Conservation (phyloP, 2,113 vertebrate genomes). For the Saccopteryx leptura region DNA sequence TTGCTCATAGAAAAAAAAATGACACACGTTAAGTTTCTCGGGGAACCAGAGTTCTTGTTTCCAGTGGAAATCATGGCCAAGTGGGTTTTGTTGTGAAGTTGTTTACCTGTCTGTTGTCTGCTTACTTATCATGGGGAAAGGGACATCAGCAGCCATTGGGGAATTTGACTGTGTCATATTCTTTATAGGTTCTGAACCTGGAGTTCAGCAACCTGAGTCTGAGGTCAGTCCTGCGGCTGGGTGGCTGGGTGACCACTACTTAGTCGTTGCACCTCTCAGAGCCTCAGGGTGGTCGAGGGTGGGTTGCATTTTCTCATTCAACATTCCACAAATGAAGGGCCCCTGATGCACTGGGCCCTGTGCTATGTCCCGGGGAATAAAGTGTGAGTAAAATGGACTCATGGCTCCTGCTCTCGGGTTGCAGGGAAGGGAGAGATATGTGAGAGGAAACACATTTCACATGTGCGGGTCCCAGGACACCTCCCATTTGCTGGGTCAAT, state of each 20-base stretch:
- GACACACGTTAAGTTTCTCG: accelerated
- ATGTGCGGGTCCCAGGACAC: background rate
- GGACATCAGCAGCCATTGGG: accelerated
- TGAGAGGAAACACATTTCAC: accelerated
- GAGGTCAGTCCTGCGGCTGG: background rate
- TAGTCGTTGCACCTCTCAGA: accelerated
- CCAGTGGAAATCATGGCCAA: accelerated
- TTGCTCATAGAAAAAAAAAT: background rate
- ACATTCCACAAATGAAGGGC: accelerated
- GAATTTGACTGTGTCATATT: accelerated
- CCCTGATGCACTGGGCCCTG: accelerated
- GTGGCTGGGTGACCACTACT: background rate
- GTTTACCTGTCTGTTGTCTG: accelerated
- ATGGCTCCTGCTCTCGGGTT: accelerated
- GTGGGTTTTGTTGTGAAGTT: too few species aligned
- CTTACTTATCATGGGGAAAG: background rate
- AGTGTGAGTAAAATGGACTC: background rate
- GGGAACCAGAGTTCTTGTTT: background rate
- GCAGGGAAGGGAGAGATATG: background rate
- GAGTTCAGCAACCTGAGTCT: background rate
- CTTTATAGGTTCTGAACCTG: too few species aligned
- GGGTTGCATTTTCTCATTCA: background rate
- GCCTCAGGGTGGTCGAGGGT: accelerated
- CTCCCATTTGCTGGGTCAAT: background rate
- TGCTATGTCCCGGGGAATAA: accelerated